Evolutionary conservation across 2,797 vertebrate species (phyloP), one percentile per base, ranked within the genome.

Genomic region (Furcifer pardalis): DNA sequence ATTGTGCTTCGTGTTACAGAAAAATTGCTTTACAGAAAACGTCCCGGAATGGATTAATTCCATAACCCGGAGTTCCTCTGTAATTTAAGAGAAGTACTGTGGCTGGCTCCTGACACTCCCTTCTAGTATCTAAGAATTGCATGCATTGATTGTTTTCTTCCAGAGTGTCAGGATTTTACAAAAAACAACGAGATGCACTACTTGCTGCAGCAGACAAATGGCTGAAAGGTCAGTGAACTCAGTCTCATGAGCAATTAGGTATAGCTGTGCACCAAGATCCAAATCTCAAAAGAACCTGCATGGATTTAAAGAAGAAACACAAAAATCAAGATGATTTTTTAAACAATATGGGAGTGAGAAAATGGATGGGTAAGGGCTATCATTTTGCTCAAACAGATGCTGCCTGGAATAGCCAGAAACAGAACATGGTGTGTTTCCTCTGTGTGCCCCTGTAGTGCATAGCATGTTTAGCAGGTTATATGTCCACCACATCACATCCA

Each of bases 101-200:
- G 82, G 83, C 87, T 90, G 85, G 88, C 66, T 92, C 82, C 35
- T 37, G 69, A 78, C 63, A 85, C 83, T 79, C 62, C 59, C 65
- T 60, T 84, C 66, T 84, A 8, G 72, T 88, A 84, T 91, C 87
- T 92, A 89, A 86, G 72, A 88, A 84, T 63, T 75, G 52, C 81
- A 82, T 86, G 35, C 17, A 46, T 89, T 86, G 56, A 87, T 93
- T 89, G 90, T 81, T 74, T 63, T 62, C 7, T 91, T 92, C 46
- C 91, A 99, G 98, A 68, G 97, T 98, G 88, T 96, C 96, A 69
- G 95, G 97, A 62, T 99, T 99, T 94, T 99, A 99, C 92, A 95
- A 92, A 80, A 93, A 80, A 49, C 98, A 98, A 91, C 94, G 96
- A 12, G 94, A 98, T 42, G 96, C 97, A 5, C 96, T 98, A 95